Evolutionary conservation across 2,113 vertebrate genomes (phyloP).

Genomic region (Channa argus): DNA sequence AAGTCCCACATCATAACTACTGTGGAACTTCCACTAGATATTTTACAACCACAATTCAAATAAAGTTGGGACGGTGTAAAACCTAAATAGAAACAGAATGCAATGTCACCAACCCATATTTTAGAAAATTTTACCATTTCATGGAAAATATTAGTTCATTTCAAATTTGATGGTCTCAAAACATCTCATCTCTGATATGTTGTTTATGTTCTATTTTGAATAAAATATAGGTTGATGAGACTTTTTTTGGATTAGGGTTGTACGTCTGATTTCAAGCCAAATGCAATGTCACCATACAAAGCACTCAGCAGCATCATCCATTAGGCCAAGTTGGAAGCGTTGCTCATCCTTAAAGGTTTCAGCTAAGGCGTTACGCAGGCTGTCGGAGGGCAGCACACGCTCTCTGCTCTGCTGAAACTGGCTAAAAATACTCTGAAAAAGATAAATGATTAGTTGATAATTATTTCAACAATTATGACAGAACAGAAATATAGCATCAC

Average conservation of each 20-base stretch:
- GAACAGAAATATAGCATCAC: not conserved
- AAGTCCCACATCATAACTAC: too few species aligned
- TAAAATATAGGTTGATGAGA: too few species aligned
- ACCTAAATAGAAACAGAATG: too few species aligned
- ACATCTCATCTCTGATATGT: too few species aligned
- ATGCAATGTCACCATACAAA: slow-evolving; percentile 87
- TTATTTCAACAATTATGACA: not conserved
- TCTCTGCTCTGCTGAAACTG: slow-evolving; percentile 97
- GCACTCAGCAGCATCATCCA: slow-evolving; percentile 99
- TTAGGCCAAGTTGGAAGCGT: slow-evolving; percentile 97
- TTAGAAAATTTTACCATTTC: too few species aligned
- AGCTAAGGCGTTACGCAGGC: slow-evolving; percentile 93
- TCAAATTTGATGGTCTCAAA: too few species aligned
- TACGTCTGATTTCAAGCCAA: slow-evolving; percentile 31
- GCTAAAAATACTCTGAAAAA: slow-evolving; percentile 91
- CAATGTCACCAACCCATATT: too few species aligned
- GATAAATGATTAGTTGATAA: not conserved
- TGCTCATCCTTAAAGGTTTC: slow-evolving; percentile 98
- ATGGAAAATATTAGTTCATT: too few species aligned
- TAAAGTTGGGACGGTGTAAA: too few species aligned
- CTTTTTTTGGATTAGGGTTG: too few species aligned
- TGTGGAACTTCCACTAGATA: slow-evolving; percentile 2
- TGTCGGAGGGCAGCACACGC: slow-evolving; percentile 94
- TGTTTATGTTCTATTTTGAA: too few species aligned
- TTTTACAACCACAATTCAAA: not conserved